Base-by-base conservation (phyloP, 1,140 invertebrate species). In the Scaptomyza pallida region DNA sequence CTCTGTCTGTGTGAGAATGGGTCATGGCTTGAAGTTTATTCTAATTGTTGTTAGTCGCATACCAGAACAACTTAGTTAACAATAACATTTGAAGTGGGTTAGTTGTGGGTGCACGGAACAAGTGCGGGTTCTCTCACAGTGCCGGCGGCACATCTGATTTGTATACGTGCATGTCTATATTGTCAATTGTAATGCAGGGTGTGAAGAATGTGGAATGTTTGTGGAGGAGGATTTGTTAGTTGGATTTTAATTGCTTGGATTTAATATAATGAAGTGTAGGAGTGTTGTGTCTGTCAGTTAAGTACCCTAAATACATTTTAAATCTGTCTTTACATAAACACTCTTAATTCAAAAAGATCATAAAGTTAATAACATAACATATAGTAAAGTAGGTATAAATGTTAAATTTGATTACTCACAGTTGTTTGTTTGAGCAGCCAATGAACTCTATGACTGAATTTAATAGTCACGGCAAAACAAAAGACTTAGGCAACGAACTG, bases 401-500 rank as follows among this genome's bases (percentile, higher is more conserved):
- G 51, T 70, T 60, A 51, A 44, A 64, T 23, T 9, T 64, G 43
- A 54, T 54, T 47, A 47, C 50, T 54, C 21, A 35, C 33, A 33
- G 37, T 35, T 19, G 21, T 45, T 5, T 44, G 54, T 44, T 48
- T 26, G 21, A 21, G 54, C 65, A 77, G 77, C 64, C 82, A 86
- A 78, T 88, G 81, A 86, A 86, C 81, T 86, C 77, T 75, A 69
- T 68, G 79, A 51, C 50, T 65, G 69, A 40, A 72, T 72, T 68
- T 60, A 60, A 72, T 67, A 41, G 69, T 41, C 51, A 50, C 48
- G 43, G 55, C 33, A 64, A 89, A n/a, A 89, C 83, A 83, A 89
- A 89, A 89, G 83, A 89, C 83, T 89, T 89, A 89, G 77, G 76
- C 79, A 89, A 77, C 83, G 75, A 89, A 89, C 83, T 79, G 61